These are phyloP conservation scores for Aphaenogaster floridana DNA, from an alignment of 1,140 invertebrate genomes.

Conservation along the genomic window DNA sequence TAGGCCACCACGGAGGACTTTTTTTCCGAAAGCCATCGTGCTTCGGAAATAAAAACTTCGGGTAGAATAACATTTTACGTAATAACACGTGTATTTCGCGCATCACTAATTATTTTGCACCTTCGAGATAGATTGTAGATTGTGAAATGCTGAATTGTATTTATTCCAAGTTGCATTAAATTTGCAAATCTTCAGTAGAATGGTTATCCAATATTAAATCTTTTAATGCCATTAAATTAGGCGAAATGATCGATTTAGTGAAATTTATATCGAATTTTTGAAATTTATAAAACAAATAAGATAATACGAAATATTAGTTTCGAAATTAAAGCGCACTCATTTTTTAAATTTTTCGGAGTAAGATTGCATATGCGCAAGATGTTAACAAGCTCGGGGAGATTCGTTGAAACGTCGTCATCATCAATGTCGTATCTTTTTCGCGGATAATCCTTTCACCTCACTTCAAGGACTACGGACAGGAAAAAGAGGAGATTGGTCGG, in stretches of 20 bases:
- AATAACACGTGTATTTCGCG: conserved; percentile 69
- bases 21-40: conserved; percentile 71
- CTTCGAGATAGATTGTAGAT: conserved; percentile 15
- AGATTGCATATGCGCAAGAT: background rate
- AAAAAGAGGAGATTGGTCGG: conserved; percentile 53
- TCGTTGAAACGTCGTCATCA: conserved; percentile 39
- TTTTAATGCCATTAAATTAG: background rate
- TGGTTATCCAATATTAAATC: background rate
- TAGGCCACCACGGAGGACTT: conserved; percentile 79
- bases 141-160: background rate
- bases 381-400: conserved; percentile 41
- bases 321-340: background rate
- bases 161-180: background rate
- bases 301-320: background rate
- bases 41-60: conserved; percentile 51
- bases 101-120: conserved; percentile 55
- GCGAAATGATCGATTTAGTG: background rate
- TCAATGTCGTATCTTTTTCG: conserved; percentile 54
- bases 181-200: background rate
- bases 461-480: conserved; percentile 43
- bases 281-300: background rate
- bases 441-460: conserved; percentile 56
- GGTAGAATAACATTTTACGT: conserved; percentile 60
- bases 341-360: background rate
- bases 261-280: conserved; percentile 4